Conservation (phyloP, 64 coral and sea anemone species). For the Orbicella faveolata region DNA sequence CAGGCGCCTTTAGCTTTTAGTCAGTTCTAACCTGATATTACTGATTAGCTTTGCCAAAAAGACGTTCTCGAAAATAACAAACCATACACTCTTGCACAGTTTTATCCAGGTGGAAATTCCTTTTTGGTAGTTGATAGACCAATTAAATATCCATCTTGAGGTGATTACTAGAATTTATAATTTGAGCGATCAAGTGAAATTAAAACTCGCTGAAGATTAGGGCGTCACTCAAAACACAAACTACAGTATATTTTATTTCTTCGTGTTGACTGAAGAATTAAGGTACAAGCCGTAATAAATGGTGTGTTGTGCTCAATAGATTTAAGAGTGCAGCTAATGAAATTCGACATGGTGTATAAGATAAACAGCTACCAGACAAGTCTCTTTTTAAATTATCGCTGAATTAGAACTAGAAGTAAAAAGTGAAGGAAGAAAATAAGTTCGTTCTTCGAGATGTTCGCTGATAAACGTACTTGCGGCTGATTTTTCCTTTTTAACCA, state of each 20-base stretch:
- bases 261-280: neutral
- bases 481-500: no score
- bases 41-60: no score
- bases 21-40: no score
- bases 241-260: neutral
- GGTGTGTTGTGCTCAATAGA: constrained; percentile 4
- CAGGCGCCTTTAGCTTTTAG: no score
- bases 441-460: no score
- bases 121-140: neutral
- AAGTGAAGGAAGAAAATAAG: no score
- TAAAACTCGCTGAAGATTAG: neutral
- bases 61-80: no score
- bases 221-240: neutral
- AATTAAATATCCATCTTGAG: neutral
- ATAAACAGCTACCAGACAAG: neutral
- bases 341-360: constrained; percentile 13
- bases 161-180: neutral
- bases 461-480: no score
- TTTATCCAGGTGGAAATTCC: no score
- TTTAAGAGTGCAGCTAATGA: constrained; percentile 7
- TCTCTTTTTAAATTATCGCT: neutral
- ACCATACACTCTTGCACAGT: no score
- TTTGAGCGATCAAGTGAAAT: neutral
- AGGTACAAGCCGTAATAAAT: neutral
- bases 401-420: neutral